These are phyloP conservation scores for Arizona elegans DNA, from an alignment of 2,113 vertebrate species.

Conservation along the genomic window DNA sequence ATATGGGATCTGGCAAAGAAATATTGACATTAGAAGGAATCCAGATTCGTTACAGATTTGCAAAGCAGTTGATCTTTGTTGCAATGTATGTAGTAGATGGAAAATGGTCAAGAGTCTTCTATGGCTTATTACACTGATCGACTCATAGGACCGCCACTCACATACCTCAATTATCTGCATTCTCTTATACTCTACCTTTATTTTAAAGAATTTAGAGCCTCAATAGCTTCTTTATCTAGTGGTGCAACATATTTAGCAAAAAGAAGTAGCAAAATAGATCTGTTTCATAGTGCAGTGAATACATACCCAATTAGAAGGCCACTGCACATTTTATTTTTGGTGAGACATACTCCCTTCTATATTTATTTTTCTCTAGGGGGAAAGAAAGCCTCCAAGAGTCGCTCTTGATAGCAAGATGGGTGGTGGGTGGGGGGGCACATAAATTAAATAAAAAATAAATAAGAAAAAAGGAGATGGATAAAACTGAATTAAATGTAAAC, in stretches of 20 bases:
- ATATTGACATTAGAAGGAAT: neutral
- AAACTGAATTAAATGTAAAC: neutral
- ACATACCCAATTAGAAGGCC: too few relatives aligned
- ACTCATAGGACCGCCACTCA: neutral
- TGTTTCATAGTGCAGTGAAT: neutral
- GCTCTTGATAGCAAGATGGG: neutral
- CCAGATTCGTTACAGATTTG: neutral
- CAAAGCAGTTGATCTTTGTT: neutral
- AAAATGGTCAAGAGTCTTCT: neutral
- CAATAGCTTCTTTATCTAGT: neutral
- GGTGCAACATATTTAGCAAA: neutral
- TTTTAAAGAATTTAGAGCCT: neutral
- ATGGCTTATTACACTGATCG: neutral
- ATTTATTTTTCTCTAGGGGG: neutral
- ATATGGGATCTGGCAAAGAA: neutral
- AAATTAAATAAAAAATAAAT: neutral
- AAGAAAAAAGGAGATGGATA: neutral
- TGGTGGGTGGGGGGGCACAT: fast-evolving
- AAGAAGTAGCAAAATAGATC: too few relatives aligned
- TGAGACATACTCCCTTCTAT: neutral
- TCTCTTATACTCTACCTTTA: neutral
- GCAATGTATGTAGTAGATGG: neutral
- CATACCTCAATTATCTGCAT: neutral
- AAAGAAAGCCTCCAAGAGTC: neutral
- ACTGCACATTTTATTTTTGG: too few relatives aligned